Evolutionary conservation across 2,888 invertebrate species (phyloP), one percentile per base, ranked within the genome.

Genomic region (Agrypnus murinus): DNA sequence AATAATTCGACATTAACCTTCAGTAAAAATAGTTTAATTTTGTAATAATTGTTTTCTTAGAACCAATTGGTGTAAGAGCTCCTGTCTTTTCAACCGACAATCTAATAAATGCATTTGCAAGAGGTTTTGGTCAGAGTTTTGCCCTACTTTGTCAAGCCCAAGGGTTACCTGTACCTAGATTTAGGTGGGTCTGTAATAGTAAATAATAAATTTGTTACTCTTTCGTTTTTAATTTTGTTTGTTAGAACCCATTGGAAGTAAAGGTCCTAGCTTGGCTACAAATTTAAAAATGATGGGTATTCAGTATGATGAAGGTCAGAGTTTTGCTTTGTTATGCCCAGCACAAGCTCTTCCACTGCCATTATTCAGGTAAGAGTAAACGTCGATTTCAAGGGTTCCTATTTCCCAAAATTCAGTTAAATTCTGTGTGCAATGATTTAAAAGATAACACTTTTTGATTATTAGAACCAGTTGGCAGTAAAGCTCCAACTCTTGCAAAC

Each of bases 81-180:
- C 93, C 93, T 69, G 90, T 91, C 77, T 90, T 93, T 84, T 91
- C 91, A 68, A 89, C 89, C 77, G 92, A 91, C 80, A 88, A 90
- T 74, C 89, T 92, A 83, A 90, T 90, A 83, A 89, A 90, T 77
- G 91, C 91, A 84, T 92, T 91, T 84, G 90, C 90, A 82, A 89
- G 92, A 84, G 87, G 86, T 80, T 87, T 87, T 73, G 88, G 88
- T 76, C 89, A 89, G 81, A 89, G 89, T 81, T 89, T 93, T 83
- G 91, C 91, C 58, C 85, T 93, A 77, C 88, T 92, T 82, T 93
- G 93, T 84, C 92, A 92, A 84, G 92, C 93, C 76, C 93, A 94
- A 88, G 93, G 92, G 79, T 92, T 90, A 85, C 93, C 93, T 19
- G 79, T 81, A 65, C 84, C 84, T n/a, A 75, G 74, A 73, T 78